These are phyloP conservation scores for Bellardia bayeri DNA, from an alignment of 2,888 invertebrate genomes.

Conservation along the genomic window DNA sequence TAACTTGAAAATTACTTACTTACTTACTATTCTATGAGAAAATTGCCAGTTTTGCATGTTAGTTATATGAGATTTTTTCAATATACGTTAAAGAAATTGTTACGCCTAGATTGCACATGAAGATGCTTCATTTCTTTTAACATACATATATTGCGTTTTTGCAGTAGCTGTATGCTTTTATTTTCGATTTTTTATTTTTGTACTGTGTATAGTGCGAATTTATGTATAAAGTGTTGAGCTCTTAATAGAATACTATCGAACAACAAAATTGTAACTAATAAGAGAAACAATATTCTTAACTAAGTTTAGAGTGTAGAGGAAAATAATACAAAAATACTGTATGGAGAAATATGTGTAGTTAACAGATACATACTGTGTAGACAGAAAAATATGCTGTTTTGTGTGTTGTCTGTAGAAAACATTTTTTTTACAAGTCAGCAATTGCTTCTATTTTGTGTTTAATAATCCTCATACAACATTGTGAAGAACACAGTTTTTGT, in stretches of 20 bases:
- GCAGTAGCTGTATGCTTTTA: conserved; percentile 77
- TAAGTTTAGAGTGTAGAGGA: no score
- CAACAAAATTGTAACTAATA: conserved; percentile 8
- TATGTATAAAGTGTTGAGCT: conserved; percentile 79
- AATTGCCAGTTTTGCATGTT: conserved; percentile 59
- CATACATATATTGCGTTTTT: conserved; percentile 64
- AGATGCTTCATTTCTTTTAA: conserved; percentile 49
- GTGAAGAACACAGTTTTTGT: conserved; percentile 31
- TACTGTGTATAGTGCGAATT: not conserved
- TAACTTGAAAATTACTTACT: conserved; percentile 78
- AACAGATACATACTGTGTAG: no score
- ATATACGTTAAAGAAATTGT: conserved; percentile 4
- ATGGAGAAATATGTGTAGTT: no score
- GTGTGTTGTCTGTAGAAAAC: not conserved
- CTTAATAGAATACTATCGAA: conserved; percentile 79
- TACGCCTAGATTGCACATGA: conserved; percentile 6
- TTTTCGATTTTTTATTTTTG: not conserved
- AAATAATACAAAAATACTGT: no score
- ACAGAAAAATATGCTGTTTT: no score
- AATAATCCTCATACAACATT: conserved; percentile 1
- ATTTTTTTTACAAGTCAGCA: conserved; percentile 28
- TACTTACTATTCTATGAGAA: conserved; percentile 72
- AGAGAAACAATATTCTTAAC: conserved; percentile 4
- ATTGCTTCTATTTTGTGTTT: conserved; percentile 19
- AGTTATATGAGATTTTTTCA: conserved; percentile 30